phyloP scores from a whole-genome alignment of 1,140 invertebrate species.

The Dinoponera quadriceps region DNA sequence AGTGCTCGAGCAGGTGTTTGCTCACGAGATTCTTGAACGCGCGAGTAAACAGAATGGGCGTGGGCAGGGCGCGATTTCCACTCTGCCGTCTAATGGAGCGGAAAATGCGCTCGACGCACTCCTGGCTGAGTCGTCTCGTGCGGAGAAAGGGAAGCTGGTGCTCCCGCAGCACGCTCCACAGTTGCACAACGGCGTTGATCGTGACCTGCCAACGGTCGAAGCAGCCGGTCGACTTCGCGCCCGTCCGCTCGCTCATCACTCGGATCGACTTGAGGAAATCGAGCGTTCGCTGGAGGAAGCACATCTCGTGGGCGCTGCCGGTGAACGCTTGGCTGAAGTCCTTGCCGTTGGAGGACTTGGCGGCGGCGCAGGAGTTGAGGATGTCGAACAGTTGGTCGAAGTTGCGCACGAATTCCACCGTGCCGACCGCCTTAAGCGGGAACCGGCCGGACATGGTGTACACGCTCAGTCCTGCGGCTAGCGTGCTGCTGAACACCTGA shows the following conservation, averaged over 20 bases:
- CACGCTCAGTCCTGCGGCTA: constrained; percentile 26
- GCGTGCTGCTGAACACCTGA: constrained; percentile 25
- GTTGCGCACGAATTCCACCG: constrained; percentile 27
- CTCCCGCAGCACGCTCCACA: constrained; percentile 21
- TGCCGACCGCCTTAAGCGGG: constrained; percentile 27
- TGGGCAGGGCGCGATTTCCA: constrained; percentile 39
- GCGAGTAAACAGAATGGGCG: constrained; percentile 48
- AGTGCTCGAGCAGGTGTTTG: constrained; percentile 43
- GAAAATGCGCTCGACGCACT: constrained; percentile 33
- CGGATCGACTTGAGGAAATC: constrained; percentile 46
- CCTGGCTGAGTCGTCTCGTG: constrained; percentile 27
- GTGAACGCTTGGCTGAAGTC: constrained; percentile 27
- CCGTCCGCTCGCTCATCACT: background rate
- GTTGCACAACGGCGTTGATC: constrained; percentile 43
- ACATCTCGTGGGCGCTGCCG: constrained; percentile 21
- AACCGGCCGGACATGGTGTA: constrained; percentile 6
- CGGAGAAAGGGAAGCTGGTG: constrained; percentile 2
- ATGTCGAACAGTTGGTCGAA: constrained; percentile 37
- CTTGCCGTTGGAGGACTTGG: constrained; percentile 10
- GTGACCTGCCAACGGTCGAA: constrained; percentile 48
- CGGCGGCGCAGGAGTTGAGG: background rate
- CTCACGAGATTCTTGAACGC: constrained; percentile 51
- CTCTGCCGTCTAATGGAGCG: constrained; percentile 44
- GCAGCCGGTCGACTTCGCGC: constrained; percentile 27
- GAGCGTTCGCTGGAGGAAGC: constrained; percentile 19